Base-by-base conservation (phyloP, 2,888 invertebrate species). In the Leptinotarsa juncta region DNA sequence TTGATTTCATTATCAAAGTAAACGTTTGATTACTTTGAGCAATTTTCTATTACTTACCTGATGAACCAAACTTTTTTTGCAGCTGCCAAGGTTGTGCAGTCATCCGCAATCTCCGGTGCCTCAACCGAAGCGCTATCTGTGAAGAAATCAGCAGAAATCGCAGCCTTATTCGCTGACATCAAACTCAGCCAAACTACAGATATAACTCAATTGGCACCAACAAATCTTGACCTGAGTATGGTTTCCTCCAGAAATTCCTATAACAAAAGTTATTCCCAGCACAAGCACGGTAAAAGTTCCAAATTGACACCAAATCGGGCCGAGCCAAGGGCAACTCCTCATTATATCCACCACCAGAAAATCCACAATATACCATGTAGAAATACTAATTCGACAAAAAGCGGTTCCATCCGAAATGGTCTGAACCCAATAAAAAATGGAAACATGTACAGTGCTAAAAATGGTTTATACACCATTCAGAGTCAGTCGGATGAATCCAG, bases 81-180 rank as follows among this genome's bases (percentile, higher is more conserved):
- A 82, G 82, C 62, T 49, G 72, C 77, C 2, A 77, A 78, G 69
- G 77, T 79, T 7, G 65, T 83, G 3, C 80, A 82, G 68, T 80
- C 82, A 12, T 79, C 84, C 10, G 80, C 84, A 16, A 78, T 83
- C 4, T 77, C 84, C 4, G 84, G 83, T 5, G 82, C 78, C 15
- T 84, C 82, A 73, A 82, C 84, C 69, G 95, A 95, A 82, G 95
- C 95, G 0, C 88, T 96, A 0, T 95, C 95, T 71, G 95, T 96
- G 48, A 96, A 96, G 87, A 96, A 96, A 86, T 94, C 95, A 3
- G 96, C 96, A 0, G 96, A 96, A 87, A 96, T 96, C 83, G 96
- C 96, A 0, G 96, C 96, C 0, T 89, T 96, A 48, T 96, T 96
- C 86, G 94, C 94, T 0, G 94, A 95, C 84, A 92, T 93, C 65